Evolutionary conservation across 2,113 vertebrate species (phyloP).

Genomic region (Microtus ochrogaster): DNA sequence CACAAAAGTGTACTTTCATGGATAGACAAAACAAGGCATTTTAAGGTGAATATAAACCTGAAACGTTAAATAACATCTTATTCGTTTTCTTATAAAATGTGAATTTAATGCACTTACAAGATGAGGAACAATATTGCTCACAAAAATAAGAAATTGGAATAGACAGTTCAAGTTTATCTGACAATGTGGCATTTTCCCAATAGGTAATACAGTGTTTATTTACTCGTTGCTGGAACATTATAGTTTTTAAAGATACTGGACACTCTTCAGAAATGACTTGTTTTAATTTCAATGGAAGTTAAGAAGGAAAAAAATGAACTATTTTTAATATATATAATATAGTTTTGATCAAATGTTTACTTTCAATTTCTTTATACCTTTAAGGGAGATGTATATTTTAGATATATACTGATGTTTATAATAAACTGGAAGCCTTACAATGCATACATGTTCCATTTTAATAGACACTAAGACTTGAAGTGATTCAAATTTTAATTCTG

Average conservation of each 20-base stretch:
- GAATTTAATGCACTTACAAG: background rate
- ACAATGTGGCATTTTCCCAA: background rate
- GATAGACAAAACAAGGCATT: constrained; percentile 26
- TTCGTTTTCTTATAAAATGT: background rate
- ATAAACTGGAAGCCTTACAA: background rate
- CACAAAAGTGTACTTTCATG: constrained; percentile 1
- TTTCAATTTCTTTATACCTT: background rate
- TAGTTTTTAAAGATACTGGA: background rate
- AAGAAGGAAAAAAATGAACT: background rate
- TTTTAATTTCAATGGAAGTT: background rate
- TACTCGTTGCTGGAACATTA: background rate
- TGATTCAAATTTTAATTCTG: background rate
- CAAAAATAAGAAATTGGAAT: background rate
- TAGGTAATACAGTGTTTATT: background rate
- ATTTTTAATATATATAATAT: background rate
- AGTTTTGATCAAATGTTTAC: background rate
- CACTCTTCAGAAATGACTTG: constrained; percentile 11
- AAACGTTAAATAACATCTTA: constrained; percentile 2
- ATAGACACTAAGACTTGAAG: background rate
- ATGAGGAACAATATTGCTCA: background rate
- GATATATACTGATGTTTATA: background rate
- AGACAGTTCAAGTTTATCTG: background rate
- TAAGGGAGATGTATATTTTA: background rate
- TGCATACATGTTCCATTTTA: background rate
- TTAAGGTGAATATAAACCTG: background rate